Evolutionary conservation across 2,113 vertebrate species (phyloP).

Genomic region (Ptilonorhynchus violaceus): DNA sequence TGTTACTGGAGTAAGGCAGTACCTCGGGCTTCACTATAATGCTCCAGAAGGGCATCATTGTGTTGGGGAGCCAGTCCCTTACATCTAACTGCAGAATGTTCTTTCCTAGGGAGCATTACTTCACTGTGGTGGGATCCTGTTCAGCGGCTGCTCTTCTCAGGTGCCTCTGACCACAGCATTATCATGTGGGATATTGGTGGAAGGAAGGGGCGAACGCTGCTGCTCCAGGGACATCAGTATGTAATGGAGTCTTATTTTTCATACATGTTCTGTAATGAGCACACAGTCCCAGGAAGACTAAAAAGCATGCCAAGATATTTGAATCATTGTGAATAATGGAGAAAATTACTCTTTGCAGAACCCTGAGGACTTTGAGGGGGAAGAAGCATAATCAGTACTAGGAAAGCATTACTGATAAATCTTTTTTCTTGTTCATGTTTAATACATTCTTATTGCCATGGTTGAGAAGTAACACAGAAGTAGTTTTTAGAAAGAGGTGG

Average conservation of each 20-base stretch:
- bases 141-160: conserved; percentile 92
- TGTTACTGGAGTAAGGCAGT: background rate
- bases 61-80: background rate
- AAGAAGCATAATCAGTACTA: background rate
- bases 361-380: background rate
- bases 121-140: conserved; percentile 94
- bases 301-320: background rate
- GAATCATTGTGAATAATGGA: background rate
- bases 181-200: conserved; percentile 99
- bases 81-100: background rate
- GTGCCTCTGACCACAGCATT: conserved; percentile 94
- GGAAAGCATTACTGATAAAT: background rate
- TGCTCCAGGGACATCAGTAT: conserved; percentile 96
- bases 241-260: conserved; percentile 30
- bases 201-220: conserved; percentile 86
- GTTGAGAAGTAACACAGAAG: background rate
- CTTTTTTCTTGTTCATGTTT: background rate
- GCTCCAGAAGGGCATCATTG: background rate
- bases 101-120: conserved; percentile 82
- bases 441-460: background rate
- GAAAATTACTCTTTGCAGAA: background rate
- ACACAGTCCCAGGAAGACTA: background rate
- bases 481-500: background rate
- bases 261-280: background rate
- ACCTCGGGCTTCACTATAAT: background rate